phyloP scores from a whole-genome alignment of 2,888 invertebrate genomes.

The Steromphala cineraria region DNA sequence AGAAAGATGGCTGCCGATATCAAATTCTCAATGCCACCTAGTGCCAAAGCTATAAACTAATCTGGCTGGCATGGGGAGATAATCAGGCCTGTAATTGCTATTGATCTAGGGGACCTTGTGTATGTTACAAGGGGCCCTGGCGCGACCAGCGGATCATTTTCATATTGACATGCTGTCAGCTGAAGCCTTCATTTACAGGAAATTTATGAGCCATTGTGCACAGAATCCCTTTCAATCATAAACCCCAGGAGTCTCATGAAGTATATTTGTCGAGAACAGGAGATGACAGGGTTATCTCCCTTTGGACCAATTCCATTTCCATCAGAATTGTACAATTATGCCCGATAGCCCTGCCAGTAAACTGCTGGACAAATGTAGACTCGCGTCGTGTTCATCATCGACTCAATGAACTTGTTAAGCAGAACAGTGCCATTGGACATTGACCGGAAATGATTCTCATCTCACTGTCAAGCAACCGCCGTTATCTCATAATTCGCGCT shows the following conservation, averaged over 20 bases:
- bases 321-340: background rate
- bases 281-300: background rate
- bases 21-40: background rate
- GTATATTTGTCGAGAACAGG: background rate
- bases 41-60: conserved; percentile 7
- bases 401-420: background rate
- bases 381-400: background rate
- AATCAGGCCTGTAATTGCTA: conserved; percentile 9
- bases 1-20: no score
- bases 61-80: conserved; percentile 2
- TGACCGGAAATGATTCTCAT: background rate
- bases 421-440: background rate
- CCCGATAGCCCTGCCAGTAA: background rate
- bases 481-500: background rate
- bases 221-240: conserved; percentile 9
- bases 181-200: background rate
- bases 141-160: background rate
- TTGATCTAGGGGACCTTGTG: conserved; percentile 14
- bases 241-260: conserved; percentile 2
- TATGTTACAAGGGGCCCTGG: background rate
- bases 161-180: conserved; percentile 14
- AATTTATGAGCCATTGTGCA: conserved; percentile 5
- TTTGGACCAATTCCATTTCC: conserved; percentile 14
- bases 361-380: background rate
- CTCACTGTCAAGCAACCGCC: background rate